These are phyloP conservation scores for Sternarchorhynchus goeldii DNA, from an alignment of 2,797 vertebrate species.

Conservation along the genomic window DNA sequence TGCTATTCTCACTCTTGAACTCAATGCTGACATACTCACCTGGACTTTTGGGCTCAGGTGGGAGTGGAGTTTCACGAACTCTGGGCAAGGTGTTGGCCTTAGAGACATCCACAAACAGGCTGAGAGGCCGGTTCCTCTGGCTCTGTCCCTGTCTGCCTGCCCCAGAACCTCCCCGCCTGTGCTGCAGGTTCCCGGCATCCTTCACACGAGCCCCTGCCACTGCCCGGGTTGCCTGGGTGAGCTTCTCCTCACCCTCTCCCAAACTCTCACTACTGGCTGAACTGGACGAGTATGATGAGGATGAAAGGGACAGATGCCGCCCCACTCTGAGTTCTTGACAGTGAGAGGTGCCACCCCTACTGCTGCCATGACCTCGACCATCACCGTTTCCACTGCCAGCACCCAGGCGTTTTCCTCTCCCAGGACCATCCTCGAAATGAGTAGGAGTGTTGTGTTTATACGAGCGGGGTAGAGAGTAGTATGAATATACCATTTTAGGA, in stretches of 20 bases:
- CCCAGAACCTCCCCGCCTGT: conserved; percentile 58
- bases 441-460: conserved; percentile 73
- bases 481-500: conserved; percentile 80
- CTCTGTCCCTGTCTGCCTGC: conserved; percentile 64
- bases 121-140: conserved; percentile 68
- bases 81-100: conserved; percentile 81
- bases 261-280: conserved; percentile 83
- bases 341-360: conserved; percentile 45
- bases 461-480: conserved; percentile 78
- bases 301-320: conserved; percentile 73
- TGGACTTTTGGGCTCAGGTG: conserved; percentile 77
- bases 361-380: conserved; percentile 51
- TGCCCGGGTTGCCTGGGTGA: conserved; percentile 31
- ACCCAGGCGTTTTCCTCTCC: conserved; percentile 65
- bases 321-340: conserved; percentile 67
- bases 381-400: conserved; percentile 60
- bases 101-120: conserved; percentile 80
- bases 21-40: conserved; percentile 82
- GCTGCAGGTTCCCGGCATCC: conserved; percentile 62
- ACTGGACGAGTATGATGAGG: conserved; percentile 78
- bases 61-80: conserved; percentile 75
- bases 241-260: conserved; percentile 74
- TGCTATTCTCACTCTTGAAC: conserved; percentile 67
- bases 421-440: conserved; percentile 71
- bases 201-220: conserved; percentile 58